Percentiles rank a stretch among this genome's conserved stretches.
These are phyloP conservation scores for Eubasilissa splendida DNA, from an alignment of 2,888 invertebrate genomes.

Conservation along the genomic window DNA sequence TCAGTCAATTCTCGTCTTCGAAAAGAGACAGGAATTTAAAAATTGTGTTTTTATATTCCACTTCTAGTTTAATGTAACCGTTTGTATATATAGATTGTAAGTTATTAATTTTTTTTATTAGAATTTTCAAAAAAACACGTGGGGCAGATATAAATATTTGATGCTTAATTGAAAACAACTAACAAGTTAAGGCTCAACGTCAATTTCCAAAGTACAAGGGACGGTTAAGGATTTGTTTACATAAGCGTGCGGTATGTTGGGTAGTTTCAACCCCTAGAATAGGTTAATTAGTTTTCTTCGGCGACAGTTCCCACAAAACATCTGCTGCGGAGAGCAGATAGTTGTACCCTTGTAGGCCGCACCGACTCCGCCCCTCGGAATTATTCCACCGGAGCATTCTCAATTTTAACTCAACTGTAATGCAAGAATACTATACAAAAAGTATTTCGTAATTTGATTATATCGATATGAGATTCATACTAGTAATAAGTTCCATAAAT, in stretches of 20 bases:
- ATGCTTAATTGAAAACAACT: too few relatives aligned
- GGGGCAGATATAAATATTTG: neutral
- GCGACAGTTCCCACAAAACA: constrained; percentile 51
- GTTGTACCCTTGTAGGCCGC: constrained; percentile 7
- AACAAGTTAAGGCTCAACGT: constrained; percentile 10
- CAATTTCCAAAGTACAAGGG: constrained; percentile 19
- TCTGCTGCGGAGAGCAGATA: constrained; percentile 49
- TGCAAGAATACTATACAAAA: too few relatives aligned
- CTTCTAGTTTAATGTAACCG: too few relatives aligned
- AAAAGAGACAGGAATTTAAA: too few relatives aligned
- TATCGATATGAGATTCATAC: too few relatives aligned
- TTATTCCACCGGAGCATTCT: neutral
- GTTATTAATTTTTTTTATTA: neutral
- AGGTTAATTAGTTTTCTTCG: constrained; percentile 55
- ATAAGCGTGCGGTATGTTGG: neutral
- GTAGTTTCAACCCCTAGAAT: constrained; percentile 24
- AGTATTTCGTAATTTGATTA: too few relatives aligned
- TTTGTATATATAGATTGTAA: too few relatives aligned
- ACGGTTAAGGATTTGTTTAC: constrained; percentile 22
- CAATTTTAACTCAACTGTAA: neutral
- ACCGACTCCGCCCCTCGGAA: constrained; percentile 11
- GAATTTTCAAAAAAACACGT: neutral
- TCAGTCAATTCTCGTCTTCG: too few relatives aligned
- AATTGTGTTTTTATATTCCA: too few relatives aligned
- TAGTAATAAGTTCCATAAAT: too few relatives aligned